Percentiles rank a stretch among this genome's conserved stretches.
Evolutionary conservation across 1,140 invertebrate species (phyloP).

Genomic region (Polypedilum vanderplanki): DNA sequence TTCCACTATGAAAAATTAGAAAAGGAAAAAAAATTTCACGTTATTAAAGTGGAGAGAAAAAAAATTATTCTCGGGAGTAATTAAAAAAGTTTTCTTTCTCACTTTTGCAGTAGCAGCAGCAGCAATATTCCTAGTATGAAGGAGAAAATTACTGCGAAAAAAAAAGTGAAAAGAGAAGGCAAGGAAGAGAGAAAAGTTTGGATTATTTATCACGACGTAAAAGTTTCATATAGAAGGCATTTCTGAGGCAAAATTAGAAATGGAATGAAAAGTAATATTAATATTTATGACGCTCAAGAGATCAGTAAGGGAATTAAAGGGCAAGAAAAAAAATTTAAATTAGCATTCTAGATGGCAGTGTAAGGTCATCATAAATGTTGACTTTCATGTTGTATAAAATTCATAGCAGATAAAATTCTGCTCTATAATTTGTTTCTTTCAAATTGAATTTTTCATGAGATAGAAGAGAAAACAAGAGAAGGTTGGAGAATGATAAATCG

Average conservation of each 20-base stretch:
- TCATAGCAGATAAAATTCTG: not conserved
- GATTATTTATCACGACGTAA: slow-evolving; percentile 13
- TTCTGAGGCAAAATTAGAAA: not conserved
- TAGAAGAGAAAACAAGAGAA: not conserved
- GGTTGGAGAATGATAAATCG: too few relatives aligned
- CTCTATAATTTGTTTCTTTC: not conserved
- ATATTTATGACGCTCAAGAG: not conserved
- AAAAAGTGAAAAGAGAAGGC: too few relatives aligned
- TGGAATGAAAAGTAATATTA: not conserved
- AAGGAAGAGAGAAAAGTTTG: too few relatives aligned
- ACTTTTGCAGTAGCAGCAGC: too few relatives aligned
- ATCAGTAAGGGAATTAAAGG: not conserved
- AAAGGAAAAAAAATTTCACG: not conserved
- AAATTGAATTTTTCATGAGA: slow-evolving; percentile 15
- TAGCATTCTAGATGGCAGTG: not conserved
- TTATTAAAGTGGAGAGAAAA: slow-evolving; percentile 10
- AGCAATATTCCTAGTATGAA: too few relatives aligned
- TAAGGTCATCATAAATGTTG: not conserved
- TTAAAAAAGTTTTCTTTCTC: not conserved
- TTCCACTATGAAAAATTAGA: not conserved
- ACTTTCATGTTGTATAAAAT: not conserved
- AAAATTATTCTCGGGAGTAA: slow-evolving; percentile 18
- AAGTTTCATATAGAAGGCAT: not conserved
- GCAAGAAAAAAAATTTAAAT: not conserved
- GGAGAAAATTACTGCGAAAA: too few relatives aligned